Evolutionary conservation across 2,797 vertebrate genomes (phyloP), one percentile per base, ranked within the genome.

Genomic region (Myoxocephalus aenaeus): DNA sequence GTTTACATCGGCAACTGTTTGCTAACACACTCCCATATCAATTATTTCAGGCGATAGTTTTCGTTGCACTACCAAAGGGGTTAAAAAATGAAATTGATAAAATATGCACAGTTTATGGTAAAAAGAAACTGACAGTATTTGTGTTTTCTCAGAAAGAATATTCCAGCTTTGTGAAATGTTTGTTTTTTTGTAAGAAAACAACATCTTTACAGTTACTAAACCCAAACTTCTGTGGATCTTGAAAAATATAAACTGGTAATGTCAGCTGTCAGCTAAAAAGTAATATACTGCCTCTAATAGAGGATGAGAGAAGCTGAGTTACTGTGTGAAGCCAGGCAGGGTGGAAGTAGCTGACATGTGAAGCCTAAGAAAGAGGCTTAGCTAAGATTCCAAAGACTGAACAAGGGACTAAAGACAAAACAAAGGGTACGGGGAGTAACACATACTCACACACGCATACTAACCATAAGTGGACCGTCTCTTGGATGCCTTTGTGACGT

Each of bases 311-410:
- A 65, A 82, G 20, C 22, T 57, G 66, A 77, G 11, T 53, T 50
- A 57, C 57, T 65, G 62, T 72, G 72, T 50, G 62, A 78, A 81
- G 63, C 46, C 64, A 73, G 38, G 50, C 65, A 54, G 58, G 27
- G 64, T 77, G 56, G 72, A 90, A 91, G 84, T 12, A 77, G 81
- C 82, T 87, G 82, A 88, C 81, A 73, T 81, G 82, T 65, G 80
- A 87, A 88, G 81, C 79, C 63, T 59, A 86, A 75, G 73, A 88
- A 76, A 87, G 78, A 84, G 56, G 82, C 81, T 83, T 77, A 84
- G 73, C 64, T 51, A 27, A 65, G 58, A 73, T 64, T 85, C 63
- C 4, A 17, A 82, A 50, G 77, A 80, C 58, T 40, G 70, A 89
- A 63, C 73, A 71, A 62, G 77, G 46, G 48, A 70, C 14, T 27